Base-by-base conservation (phyloP, 1,140 invertebrate genomes). In the Nasonia giraulti region DNA sequence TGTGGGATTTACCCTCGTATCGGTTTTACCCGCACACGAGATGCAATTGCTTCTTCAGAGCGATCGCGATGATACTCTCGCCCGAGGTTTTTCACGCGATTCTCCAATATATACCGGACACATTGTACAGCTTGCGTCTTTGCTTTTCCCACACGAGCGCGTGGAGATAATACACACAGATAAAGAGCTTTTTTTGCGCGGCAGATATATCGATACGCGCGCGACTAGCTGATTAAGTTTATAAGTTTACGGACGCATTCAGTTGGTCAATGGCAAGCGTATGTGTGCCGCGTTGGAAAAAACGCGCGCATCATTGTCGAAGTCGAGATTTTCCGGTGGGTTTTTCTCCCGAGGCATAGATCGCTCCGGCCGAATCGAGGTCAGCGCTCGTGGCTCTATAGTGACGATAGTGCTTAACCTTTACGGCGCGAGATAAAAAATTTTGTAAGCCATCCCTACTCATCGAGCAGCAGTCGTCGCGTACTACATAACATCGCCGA, bases 391-490 rank as follows among this genome's bases (percentile, higher is more conserved):
- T 37, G 33, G n/a, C 20, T 62, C 55, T 62, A n/a, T n/a, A 62
- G 20, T 1, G 20, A 77, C 6, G 23, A 47, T 47, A 77, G 23
- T 77, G 40, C 7, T 75, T 75, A 75, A 75, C 33, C 33, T 75
- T 75, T 55, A 40, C 37, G 47, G 31, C 47, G 17, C 10, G 23
- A 62, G 55, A 62, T 62, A 62, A 62, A 62, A 62, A 62, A 62
- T 62, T 62, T 62, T 62, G 50, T 78, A 77, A 77, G 40, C 33
- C 50, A 78, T 78, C 50, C 47, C 50, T 78, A 78, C 50, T 78
- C 12, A 62, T 78, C 33, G 12, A 62, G 1, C 37, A 50, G 50
- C 12, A 33, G 31, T 37, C 17, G 33, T n/a, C 17, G 27, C 7
- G 47, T n/a, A 14, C 50, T 55, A 55, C n/a, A 62, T 78, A 78